These are phyloP conservation scores for Telmatochromis sp. DNA, from an alignment of 2,113 vertebrate species.

Conservation along the genomic window DNA sequence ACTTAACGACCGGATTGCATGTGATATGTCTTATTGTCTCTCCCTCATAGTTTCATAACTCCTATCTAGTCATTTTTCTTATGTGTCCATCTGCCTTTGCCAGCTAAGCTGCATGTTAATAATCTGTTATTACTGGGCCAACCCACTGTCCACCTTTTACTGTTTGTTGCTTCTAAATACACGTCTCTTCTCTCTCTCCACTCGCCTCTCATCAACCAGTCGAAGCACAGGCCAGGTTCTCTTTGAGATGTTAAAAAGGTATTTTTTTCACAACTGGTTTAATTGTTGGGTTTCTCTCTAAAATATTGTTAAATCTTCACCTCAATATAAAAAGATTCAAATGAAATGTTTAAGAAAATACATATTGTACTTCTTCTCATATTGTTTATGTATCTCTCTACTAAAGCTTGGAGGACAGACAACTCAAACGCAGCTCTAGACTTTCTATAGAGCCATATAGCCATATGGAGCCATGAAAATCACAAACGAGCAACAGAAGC, in stretches of 20 bases:
- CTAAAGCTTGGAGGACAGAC: neutral
- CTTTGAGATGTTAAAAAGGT: neutral
- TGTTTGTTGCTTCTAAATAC: neutral
- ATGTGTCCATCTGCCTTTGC: neutral
- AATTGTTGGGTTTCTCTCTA: neutral
- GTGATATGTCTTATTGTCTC: neutral
- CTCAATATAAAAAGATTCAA: neutral
- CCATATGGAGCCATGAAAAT: conserved; percentile 3
- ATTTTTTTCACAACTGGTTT: neutral
- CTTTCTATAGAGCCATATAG: neutral
- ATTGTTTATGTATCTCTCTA: neutral
- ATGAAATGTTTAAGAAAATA: neutral
- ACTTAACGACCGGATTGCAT: neutral
- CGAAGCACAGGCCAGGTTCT: neutral
- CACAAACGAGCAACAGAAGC: neutral
- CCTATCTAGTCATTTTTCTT: neutral
- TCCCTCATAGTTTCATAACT: neutral
- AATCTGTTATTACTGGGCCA: neutral
- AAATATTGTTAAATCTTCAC: neutral
- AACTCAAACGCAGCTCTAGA: neutral
- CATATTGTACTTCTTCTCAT: neutral
- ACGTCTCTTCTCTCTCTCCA: neutral
- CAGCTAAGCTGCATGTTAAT: neutral
- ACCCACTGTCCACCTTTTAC: neutral
- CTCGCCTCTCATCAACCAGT: neutral